A percentile compares a stretch with the other conserved stretches of the same genome.
These are phyloP conservation scores for mouse (Mus musculus) DNA, from an alignment of 2,113 vertebrate genomes.

Conservation along the genomic window DNA sequence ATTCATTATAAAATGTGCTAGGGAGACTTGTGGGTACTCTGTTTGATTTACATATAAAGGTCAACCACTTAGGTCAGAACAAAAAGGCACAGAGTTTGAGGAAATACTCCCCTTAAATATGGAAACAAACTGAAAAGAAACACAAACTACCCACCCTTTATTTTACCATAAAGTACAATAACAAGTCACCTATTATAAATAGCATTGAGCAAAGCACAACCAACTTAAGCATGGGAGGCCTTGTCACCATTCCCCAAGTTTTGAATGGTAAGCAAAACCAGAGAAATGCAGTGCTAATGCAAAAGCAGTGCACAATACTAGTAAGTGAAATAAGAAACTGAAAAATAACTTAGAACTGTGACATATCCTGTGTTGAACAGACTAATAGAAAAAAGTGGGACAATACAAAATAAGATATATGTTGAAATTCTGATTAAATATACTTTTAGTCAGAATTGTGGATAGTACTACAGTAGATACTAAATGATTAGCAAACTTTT, in stretches of 20 bases:
- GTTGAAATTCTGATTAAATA: not conserved
- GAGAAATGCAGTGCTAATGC: not conserved
- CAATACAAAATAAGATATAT: not conserved
- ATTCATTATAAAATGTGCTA: conserved; percentile 4
- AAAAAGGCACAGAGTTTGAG: not conserved
- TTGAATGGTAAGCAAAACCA: not conserved
- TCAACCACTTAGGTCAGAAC: not conserved
- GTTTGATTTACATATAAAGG: not conserved
- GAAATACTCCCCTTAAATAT: not conserved
- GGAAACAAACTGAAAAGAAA: conserved; percentile 2
- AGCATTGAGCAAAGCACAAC: not conserved
- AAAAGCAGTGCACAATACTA: not conserved
- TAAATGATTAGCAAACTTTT: not conserved
- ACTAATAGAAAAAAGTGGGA: no score
- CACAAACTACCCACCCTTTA: not conserved
- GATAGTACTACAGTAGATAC: not conserved
- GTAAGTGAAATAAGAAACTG: not conserved
- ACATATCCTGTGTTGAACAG: not conserved
- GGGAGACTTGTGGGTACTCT: not conserved
- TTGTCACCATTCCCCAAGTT: not conserved
- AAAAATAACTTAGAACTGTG: not conserved
- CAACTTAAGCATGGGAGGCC: not conserved
- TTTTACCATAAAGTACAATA: not conserved
- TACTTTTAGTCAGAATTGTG: not conserved
- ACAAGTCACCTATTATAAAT: not conserved